These are phyloP conservation scores for Eptatretus burgeri DNA, from an alignment of 2,113 vertebrate genomes.

Conservation along the genomic window DNA sequence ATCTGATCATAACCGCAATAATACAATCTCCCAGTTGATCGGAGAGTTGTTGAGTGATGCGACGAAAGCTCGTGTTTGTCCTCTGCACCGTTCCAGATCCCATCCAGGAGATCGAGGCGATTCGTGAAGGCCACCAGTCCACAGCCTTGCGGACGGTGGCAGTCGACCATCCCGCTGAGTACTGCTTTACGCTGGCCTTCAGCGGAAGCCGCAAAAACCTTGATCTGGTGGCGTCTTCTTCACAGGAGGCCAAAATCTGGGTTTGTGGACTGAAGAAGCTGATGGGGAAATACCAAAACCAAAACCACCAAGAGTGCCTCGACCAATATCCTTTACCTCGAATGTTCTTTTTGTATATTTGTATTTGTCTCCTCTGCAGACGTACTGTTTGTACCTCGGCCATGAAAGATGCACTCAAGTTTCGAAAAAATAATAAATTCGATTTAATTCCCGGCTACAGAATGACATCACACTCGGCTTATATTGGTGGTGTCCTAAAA, in stretches of 20 bases:
- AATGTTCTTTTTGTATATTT: too few relatives aligned
- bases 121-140: slow-evolving; percentile 50
- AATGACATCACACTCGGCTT: too few relatives aligned
- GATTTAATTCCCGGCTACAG: too few relatives aligned
- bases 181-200: slow-evolving; percentile 61
- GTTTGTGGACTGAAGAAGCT: slow-evolving; percentile 44
- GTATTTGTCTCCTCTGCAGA: too few relatives aligned
- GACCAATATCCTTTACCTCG: slow-evolving; percentile 58
- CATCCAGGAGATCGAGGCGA: slow-evolving; percentile 40
- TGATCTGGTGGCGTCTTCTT: slow-evolving; percentile 31
- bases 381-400: too few relatives aligned
- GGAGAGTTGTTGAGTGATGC: too few relatives aligned
- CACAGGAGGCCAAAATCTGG: slow-evolving; percentile 46
- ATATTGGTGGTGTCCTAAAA: too few relatives aligned
- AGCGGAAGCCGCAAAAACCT: slow-evolving; percentile 42
- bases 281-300: slow-evolving; percentile 29
- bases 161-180: slow-evolving; percentile 21
- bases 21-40: too few relatives aligned
- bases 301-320: slow-evolving; percentile 63
- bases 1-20: too few relatives aligned
- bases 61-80: too few relatives aligned
- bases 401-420: too few relatives aligned
- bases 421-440: too few relatives aligned
- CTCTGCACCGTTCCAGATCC: slow-evolving; percentile 23
- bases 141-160: slow-evolving; percentile 36